These are phyloP conservation scores for Alviniconcha marisindica DNA, from an alignment of 1,140 invertebrate genomes.

Conservation along the genomic window DNA sequence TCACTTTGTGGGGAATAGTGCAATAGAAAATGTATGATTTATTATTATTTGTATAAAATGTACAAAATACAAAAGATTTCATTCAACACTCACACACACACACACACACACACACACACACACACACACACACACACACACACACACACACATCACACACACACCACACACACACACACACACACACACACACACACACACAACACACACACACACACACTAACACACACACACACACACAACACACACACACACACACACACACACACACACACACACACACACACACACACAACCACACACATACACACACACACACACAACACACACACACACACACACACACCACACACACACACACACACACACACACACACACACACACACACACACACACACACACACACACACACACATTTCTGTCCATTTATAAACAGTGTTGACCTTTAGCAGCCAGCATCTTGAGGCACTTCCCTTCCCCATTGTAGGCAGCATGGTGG, in stretches of 20 bases:
- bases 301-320: no score
- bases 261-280: no score
- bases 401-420: background rate
- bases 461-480: constrained; percentile 67
- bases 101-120: constrained; percentile 5
- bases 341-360: background rate
- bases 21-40: background rate
- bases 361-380: background rate
- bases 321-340: background rate
- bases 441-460: constrained; percentile 63
- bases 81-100: background rate
- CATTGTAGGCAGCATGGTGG: constrained; percentile 70
- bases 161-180: no score
- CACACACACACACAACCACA: no score
- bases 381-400: no score
- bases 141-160: background rate
- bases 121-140: constrained; percentile 10
- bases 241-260: background rate
- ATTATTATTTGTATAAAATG: no score
- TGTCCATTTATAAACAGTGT: no score
- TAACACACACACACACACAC: no score
- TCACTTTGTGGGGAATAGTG: no score
- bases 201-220: no score
- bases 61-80: no score
- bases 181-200: no score